Evolutionary conservation across 2,797 vertebrate species (phyloP).

Genomic region (Dendrocincla fuliginosa): DNA sequence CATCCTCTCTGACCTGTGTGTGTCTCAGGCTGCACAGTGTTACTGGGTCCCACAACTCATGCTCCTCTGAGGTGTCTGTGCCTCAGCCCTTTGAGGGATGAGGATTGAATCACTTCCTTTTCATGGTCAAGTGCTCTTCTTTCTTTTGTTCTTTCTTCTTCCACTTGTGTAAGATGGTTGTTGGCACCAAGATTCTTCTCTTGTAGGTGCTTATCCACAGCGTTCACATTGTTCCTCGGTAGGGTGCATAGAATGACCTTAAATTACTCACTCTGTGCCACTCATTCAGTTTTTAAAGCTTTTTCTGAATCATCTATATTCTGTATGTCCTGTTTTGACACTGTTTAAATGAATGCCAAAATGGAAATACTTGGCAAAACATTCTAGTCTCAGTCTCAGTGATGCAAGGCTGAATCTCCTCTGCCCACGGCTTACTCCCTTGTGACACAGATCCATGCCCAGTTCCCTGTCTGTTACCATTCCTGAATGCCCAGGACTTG

Average conservation of each 20-base stretch:
- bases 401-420: rapidly evolving
- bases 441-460: not conserved
- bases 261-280: not conserved
- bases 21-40: not conserved
- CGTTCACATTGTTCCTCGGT: not conserved
- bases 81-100: not conserved
- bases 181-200: not conserved
- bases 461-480: not conserved
- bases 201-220: not conserved
- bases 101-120: not conserved
- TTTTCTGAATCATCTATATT: not conserved
- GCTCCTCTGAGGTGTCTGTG: not conserved
- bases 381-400: rapidly evolving
- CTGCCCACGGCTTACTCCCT: not conserved
- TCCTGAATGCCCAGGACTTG: not conserved
- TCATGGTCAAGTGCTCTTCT: not conserved
- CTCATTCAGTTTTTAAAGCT: not conserved
- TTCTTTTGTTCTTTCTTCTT: not conserved
- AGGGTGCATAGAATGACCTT: not conserved
- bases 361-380: not conserved
- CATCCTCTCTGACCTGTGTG: not conserved
- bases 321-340: not conserved
- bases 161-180: not conserved
- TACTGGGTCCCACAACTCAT: not conserved
- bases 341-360: not conserved